Evolutionary conservation across 2,113 vertebrate genomes (phyloP).

Genomic region (Callospermophilus lateralis): DNA sequence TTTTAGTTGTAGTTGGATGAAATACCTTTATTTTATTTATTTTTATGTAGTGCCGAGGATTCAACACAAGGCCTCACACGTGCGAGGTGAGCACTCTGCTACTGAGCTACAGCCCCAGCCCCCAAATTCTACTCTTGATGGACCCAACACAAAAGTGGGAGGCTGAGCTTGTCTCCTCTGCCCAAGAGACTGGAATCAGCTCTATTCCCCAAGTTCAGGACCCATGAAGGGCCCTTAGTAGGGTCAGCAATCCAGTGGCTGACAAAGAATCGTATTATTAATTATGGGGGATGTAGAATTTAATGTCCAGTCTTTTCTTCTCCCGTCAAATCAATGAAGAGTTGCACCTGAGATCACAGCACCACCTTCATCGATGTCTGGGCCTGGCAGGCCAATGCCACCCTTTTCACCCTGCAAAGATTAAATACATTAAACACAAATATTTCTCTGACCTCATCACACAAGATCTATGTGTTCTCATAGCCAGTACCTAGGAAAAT

Average conservation of each 20-base stretch:
- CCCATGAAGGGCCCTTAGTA: not conserved
- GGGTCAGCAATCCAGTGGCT: not conserved
- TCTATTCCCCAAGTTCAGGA: conserved; percentile 12
- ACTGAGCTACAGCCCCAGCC: too few relatives aligned
- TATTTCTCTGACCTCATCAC: conserved; percentile 87
- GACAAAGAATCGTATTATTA: conserved; percentile 25
- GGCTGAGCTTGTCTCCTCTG: not conserved
- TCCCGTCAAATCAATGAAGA: conserved; percentile 72
- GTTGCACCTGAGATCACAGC: conserved; percentile 86
- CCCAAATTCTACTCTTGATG: not conserved
- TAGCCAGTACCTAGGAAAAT: conserved; percentile 23
- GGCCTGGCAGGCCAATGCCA: conserved; percentile 90
- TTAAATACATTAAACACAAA: conserved; percentile 74
- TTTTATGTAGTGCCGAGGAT: too few relatives aligned
- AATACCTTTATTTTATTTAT: too few relatives aligned
- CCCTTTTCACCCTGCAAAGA: conserved; percentile 93
- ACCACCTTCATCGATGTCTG: conserved; percentile 79
- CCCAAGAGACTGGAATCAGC: not conserved
- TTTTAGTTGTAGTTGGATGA: too few relatives aligned
- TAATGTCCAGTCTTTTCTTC: conserved; percentile 26
- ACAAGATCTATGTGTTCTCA: conserved; percentile 56
- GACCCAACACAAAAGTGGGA: not conserved
- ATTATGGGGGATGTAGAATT: not conserved
- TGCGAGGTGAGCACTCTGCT: too few relatives aligned
- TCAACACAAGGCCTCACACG: too few relatives aligned